Evolutionary conservation across 1,140 invertebrate species (phyloP).

Genomic region (Lordiphosa collinella): DNA sequence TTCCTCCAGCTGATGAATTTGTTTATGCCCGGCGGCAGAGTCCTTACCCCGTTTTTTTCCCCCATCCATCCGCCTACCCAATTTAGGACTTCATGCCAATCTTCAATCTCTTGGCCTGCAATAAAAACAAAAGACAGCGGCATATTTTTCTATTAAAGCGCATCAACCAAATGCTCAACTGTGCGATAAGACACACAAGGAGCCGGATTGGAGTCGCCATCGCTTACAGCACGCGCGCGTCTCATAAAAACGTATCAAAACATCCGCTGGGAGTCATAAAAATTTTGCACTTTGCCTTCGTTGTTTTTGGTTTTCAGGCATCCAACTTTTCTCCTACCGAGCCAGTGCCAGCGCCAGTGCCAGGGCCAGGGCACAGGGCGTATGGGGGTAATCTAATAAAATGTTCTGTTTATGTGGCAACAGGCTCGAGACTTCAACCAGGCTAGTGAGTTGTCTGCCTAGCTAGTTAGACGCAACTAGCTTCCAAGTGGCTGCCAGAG

Average conservation of each 20-base stretch:
- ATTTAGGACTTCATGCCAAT: constrained; percentile 42
- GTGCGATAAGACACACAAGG: constrained; percentile 36
- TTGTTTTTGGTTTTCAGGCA: not conserved
- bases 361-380: constrained; percentile 32
- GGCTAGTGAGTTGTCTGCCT: constrained; percentile 9
- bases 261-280: constrained; percentile 74
- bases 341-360: constrained; percentile 8
- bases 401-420: constrained; percentile 75
- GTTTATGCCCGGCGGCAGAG: constrained; percentile 22
- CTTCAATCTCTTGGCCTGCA: constrained; percentile 36
- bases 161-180: constrained; percentile 39
- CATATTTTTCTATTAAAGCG: constrained; percentile 62
- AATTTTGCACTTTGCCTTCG: constrained; percentile 70
- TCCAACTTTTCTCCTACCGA: constrained; percentile 30
- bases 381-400: constrained; percentile 78
- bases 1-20: constrained; percentile 43
- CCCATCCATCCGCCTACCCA: constrained; percentile 8
- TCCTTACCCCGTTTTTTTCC: constrained; percentile 5
- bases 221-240: constrained; percentile 75
- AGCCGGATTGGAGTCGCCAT: constrained; percentile 43
- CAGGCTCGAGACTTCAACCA: constrained; percentile 37
- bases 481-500: constrained; percentile 1
- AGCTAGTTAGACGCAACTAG: constrained; percentile 14
- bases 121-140: constrained; percentile 26
- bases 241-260: constrained; percentile 78